phyloP scores from a whole-genome alignment of 2,888 invertebrate genomes.

The Epinotia brunnichana region DNA sequence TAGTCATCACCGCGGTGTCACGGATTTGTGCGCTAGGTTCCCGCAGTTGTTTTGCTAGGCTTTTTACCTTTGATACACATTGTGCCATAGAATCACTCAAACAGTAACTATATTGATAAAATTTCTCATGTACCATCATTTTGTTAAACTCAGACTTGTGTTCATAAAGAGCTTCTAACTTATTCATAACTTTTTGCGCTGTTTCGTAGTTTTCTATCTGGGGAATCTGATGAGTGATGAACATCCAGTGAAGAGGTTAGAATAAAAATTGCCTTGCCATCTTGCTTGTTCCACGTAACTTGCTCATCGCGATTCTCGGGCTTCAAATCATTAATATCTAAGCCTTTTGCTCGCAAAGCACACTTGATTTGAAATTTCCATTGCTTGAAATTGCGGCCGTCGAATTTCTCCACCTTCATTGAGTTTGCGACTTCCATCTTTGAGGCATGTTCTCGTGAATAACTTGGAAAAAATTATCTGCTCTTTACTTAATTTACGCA shows the following conservation, averaged over 20 bases:
- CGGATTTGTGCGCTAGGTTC: neutral
- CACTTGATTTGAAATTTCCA: slow-evolving; percentile 41
- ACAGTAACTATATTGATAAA: slow-evolving; percentile 22
- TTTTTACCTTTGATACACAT: neutral
- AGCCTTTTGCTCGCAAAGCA: slow-evolving; percentile 32
- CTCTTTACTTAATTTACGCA: neutral
- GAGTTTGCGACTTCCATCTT: slow-evolving; percentile 11
- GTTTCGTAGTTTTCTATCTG: slow-evolving; percentile 34
- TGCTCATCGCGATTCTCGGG: neutral
- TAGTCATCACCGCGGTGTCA: neutral
- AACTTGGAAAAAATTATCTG: neutral
- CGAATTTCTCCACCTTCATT: slow-evolving; percentile 23
- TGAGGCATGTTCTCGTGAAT: neutral
- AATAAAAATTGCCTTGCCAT: slow-evolving; percentile 38
- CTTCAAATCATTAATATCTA: slow-evolving; percentile 3
- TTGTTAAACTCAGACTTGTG: slow-evolving; percentile 36
- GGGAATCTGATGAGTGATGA: slow-evolving; percentile 16
- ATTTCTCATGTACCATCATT: slow-evolving; percentile 40
- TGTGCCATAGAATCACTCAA: neutral
- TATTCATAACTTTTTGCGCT: slow-evolving; percentile 10
- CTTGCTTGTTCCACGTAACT: slow-evolving; percentile 14
- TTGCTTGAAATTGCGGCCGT: slow-evolving; percentile 26
- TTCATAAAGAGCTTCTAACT: slow-evolving; percentile 39
- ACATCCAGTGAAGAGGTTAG: slow-evolving; percentile 30
- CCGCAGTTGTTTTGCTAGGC: neutral